Conservation (phyloP, 2,113 vertebrate species). For the Grammomys surdaster region DNA sequence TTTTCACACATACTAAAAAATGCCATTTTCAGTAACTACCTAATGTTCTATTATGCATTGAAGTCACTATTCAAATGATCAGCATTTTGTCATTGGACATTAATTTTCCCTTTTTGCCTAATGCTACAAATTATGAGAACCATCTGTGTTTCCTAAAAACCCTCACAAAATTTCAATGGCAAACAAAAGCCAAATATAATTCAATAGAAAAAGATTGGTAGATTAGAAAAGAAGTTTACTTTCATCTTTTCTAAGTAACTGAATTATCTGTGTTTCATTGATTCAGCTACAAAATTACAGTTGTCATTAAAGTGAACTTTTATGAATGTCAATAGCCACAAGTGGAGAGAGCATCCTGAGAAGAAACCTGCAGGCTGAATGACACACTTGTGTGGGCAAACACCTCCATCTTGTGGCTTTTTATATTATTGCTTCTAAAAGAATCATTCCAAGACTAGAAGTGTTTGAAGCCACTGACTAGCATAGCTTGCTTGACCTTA, state of each 20-base stretch:
- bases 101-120: background rate
- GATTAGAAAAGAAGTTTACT: background rate
- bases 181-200: background rate
- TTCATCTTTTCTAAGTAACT: background rate
- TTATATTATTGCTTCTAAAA: conserved; percentile 51
- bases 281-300: background rate
- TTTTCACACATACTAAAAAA: background rate
- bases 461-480: background rate
- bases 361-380: background rate
- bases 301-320: background rate
- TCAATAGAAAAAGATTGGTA: background rate
- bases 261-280: background rate
- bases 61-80: background rate
- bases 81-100: background rate
- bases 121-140: background rate
- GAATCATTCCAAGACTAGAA: background rate
- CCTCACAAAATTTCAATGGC: background rate
- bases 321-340: background rate
- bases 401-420: conserved; percentile 77
- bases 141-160: background rate
- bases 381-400: conserved; percentile 44
- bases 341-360: background rate
- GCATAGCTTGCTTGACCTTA: background rate
- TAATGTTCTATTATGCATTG: background rate
- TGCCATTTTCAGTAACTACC: background rate